Percentiles rank a stretch among this genome's conserved stretches.
Conservation (phyloP, 2,888 invertebrate genomes). For the Phaonia tiefii region DNA sequence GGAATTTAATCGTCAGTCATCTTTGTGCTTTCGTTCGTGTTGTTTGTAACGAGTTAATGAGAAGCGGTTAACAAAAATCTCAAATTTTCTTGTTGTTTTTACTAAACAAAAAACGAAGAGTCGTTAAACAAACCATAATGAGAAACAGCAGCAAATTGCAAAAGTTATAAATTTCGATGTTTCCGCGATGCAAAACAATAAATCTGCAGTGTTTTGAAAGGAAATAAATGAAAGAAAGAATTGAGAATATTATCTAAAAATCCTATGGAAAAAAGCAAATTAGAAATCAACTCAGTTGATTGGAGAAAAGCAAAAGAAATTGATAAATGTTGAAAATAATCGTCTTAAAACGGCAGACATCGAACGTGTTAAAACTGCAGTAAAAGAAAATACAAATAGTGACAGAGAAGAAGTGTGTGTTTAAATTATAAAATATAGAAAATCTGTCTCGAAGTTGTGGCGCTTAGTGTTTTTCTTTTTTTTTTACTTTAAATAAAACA, state of each 20-base stretch:
- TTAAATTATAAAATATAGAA: background rate
- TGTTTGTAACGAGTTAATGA: constrained; percentile 51
- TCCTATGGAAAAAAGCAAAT: no score
- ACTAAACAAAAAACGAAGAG: background rate
- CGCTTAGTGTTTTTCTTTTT: no score
- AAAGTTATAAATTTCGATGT: constrained; percentile 9
- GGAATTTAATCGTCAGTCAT: constrained; percentile 69
- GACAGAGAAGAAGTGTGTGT: constrained; percentile 18
- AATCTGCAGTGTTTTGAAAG: background rate
- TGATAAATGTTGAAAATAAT: constrained; percentile 1
- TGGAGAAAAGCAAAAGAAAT: background rate
- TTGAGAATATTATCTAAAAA: constrained; percentile 19
- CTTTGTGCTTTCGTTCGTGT: constrained; percentile 71
- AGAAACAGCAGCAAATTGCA: background rate
- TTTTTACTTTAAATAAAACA: no score
- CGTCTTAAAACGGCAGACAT: constrained; percentile 62
- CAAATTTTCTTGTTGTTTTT: constrained; percentile 9
- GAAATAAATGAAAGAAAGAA: no score
- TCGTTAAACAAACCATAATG: constrained; percentile 42
- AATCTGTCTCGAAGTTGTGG: constrained; percentile 5
- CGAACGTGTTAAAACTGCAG: constrained; percentile 36
- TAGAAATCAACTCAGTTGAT: no score
- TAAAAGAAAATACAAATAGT: constrained; percentile 20
- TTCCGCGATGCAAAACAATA: background rate
- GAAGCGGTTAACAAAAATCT: background rate